Evolutionary conservation across 2,113 vertebrate genomes (phyloP).

Genomic region (Megaceryle torquata): DNA sequence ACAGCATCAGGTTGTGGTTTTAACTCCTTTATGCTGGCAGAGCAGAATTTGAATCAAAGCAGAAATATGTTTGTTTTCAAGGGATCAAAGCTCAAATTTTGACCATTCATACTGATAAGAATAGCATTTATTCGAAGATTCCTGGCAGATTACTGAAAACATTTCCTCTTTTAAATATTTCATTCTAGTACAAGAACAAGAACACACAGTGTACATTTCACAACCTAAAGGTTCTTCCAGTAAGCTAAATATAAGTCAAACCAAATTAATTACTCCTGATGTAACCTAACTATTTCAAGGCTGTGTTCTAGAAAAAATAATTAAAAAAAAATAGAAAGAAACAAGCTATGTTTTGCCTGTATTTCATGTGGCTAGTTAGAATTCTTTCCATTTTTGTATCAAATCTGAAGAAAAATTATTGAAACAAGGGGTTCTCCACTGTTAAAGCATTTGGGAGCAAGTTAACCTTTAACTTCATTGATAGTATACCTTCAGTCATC

Average conservation of each 20-base stretch:
- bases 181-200: slow-evolving; percentile 49
- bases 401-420: background rate
- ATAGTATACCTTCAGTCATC: background rate
- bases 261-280: background rate
- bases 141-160: slow-evolving; percentile 54
- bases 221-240: slow-evolving; percentile 59
- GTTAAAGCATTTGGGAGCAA: background rate
- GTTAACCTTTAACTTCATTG: background rate
- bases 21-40: background rate
- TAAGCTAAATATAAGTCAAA: slow-evolving; percentile 29
- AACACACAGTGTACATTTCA: slow-evolving; percentile 49
- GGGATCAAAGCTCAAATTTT: slow-evolving; percentile 2
- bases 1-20: background rate
- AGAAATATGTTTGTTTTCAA: slow-evolving; percentile 21
- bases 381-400: background rate
- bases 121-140: background rate
- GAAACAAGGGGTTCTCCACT: background rate
- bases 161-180: slow-evolving; percentile 59
- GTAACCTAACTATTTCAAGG: slow-evolving; percentile 1
- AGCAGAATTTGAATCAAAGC: background rate
- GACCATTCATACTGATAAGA: background rate
- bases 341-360: background rate
- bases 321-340: background rate
- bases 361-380: background rate
- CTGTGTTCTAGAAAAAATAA: background rate